A percentile compares a stretch with the other conserved stretches of the same genome.
Conservation (phyloP, 2,113 vertebrate species). For the Amblyopsis rosae region DNA sequence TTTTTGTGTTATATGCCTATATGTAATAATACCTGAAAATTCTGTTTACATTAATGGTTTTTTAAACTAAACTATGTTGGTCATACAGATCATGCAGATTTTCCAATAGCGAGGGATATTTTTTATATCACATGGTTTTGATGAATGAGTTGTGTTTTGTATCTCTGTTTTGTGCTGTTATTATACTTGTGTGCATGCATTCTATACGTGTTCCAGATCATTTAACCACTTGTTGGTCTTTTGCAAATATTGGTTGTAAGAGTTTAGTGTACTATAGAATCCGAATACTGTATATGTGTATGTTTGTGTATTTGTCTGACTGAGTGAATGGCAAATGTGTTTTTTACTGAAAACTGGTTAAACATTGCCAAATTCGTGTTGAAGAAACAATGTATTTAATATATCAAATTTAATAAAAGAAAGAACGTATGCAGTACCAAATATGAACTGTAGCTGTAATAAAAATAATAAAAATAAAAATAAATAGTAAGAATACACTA, state of each 20-base stretch:
- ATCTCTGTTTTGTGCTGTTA: conserved; percentile 11
- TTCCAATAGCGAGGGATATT: conserved; percentile 14
- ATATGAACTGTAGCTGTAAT: too few species aligned
- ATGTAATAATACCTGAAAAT: conserved; percentile 17
- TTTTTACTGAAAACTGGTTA: conserved; percentile 22
- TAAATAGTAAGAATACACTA: too few species aligned
- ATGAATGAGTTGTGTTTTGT: conserved; percentile 19
- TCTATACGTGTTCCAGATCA: conserved; percentile 13
- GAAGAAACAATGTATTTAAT: conserved; percentile 7
- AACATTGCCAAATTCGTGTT: conserved; percentile 29
- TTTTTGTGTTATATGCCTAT: conserved; percentile 21
- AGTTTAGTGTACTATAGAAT: conserved; percentile 4
- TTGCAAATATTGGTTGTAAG: conserved; percentile 7
- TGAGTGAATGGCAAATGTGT: conserved; percentile 28
- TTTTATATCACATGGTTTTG: conserved; percentile 18
- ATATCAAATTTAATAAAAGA: conserved; percentile 41
- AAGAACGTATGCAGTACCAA: conserved; percentile 13
- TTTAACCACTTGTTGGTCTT: conserved; percentile 18
- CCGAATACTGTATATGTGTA: conserved; percentile 12
- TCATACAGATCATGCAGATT: conserved; percentile 1
- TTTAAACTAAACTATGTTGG: neutral
- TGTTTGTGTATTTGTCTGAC: conserved; percentile 18
- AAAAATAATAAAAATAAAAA: too few species aligned
- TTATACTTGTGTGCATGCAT: neutral
- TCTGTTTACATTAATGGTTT: conserved; percentile 9